phyloP scores from a whole-genome alignment of 2,888 invertebrate species.

The Hylaea fasciaria region DNA sequence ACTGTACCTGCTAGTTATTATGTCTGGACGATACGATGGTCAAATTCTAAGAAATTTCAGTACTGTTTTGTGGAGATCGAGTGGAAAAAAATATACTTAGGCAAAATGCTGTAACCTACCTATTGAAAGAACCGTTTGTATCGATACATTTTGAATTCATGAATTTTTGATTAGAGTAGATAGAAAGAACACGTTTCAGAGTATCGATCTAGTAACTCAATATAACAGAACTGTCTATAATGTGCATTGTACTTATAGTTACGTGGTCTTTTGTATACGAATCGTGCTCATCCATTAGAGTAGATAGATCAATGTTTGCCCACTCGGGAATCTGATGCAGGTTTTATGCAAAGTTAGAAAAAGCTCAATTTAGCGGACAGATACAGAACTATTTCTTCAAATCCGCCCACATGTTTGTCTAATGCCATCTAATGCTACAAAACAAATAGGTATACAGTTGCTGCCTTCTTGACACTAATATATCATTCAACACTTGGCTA shows the following conservation, averaged over 20 bases:
- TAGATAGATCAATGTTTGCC: conserved; percentile 7
- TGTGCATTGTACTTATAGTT: too few relatives aligned
- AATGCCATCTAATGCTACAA: conserved; percentile 21
- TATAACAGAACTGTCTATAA: too few relatives aligned
- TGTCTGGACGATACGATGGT: conserved; percentile 4
- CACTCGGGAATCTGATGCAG: background rate
- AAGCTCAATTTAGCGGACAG: conserved; percentile 6
- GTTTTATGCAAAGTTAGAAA: conserved; percentile 20
- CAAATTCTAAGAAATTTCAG: conserved; percentile 8
- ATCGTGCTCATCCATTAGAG: conserved; percentile 7
- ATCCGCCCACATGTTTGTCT: conserved; percentile 24
- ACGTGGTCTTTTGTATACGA: too few relatives aligned
- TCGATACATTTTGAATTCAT: background rate
- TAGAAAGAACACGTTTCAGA: too few relatives aligned
- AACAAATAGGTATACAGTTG: conserved; percentile 30
- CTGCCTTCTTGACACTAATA: conserved; percentile 40
- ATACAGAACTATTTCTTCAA: conserved; percentile 26
- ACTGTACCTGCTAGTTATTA: conserved; percentile 8
- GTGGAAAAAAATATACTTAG: too few relatives aligned
- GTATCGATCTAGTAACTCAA: too few relatives aligned
- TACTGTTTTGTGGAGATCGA: background rate
- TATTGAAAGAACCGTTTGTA: background rate
- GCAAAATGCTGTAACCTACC: background rate
- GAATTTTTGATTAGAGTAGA: too few relatives aligned
- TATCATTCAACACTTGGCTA: conserved; percentile 26